Evolutionary conservation across 1,140 invertebrate genomes (phyloP).

Genomic region (Liolophura sinensis): DNA sequence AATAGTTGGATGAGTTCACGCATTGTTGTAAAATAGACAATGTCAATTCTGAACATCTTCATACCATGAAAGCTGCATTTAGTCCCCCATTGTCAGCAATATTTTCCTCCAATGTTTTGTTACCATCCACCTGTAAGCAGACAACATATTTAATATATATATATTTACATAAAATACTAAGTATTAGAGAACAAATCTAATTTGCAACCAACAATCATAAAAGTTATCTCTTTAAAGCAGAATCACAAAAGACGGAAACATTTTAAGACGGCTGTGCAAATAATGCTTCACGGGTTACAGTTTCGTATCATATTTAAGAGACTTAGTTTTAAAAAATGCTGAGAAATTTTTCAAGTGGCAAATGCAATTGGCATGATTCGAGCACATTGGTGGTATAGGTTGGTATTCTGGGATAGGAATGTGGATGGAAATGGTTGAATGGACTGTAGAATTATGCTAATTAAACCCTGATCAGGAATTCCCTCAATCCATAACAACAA

Average conservation of each 20-base stretch:
- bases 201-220: background rate
- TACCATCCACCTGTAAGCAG: slow-evolving; percentile 32
- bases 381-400: too few species aligned
- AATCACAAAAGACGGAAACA: background rate
- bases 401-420: too few species aligned
- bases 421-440: too few species aligned
- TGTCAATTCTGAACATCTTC: slow-evolving; percentile 12
- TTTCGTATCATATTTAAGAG: too few species aligned
- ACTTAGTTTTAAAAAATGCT: too few species aligned
- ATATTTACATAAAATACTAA: background rate
- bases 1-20: too few species aligned
- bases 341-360: too few species aligned
- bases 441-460: too few species aligned
- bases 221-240: background rate
- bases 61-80: slow-evolving; percentile 80
- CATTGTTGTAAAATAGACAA: too few species aligned
- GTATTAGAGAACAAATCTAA: background rate
- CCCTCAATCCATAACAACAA: too few species aligned
- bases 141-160: slow-evolving; percentile 1
- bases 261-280: background rate
- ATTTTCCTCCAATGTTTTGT: slow-evolving; percentile 69
- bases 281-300: background rate
- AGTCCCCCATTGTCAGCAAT: slow-evolving; percentile 94
- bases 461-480: too few species aligned
- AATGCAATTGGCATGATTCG: too few species aligned